Evolutionary conservation across 2,113 vertebrate species (phyloP), one percentile per base, ranked within the genome.

Genomic region (Apteryx owenii): DNA sequence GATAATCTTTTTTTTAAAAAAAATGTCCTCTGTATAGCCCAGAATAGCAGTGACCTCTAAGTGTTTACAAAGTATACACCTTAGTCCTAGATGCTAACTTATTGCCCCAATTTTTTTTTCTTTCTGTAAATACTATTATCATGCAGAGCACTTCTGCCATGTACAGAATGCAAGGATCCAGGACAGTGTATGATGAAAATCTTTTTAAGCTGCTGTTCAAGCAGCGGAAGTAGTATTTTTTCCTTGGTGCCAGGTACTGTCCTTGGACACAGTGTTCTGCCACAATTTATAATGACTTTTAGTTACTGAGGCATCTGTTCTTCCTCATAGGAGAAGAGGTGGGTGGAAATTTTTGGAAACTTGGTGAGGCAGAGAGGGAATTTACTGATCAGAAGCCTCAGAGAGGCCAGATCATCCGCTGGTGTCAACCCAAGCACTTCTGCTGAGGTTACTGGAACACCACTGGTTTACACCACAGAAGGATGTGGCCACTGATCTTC

Each of bases 371-470:
- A 22, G 40, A 64, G 46, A 17, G 76, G 19, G 33, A 87, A 68
- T 50, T 48, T 61, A 21, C 38, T 48, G 69, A 75, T 64, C 19
- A 69, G 89, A 76, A 85, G 73, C 33, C 1, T 1, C n/a, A 79
- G 53, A 50, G 42, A 64, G 73, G 44, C n/a, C 40, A 51, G 23
- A 23, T 90, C 19, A 31, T 38, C n/a, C 0, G 0, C 7, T 2
- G 21, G 65, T 36, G 58, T 68, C 62, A 69, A 31, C 11, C 65
- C 60, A 62, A 68, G 61, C 38, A 8, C 19, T 80, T 65, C 79
- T 78, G 20, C 61, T 79, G 56, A 60, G 38, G 42, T 88, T 85
- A 46, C 56, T 56, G 80, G 83, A 86, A 83, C 29, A 16, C 80
- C 64, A 15, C 46, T 26, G 82, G 15, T 54, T 81, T 85, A 58